Conservation (phyloP, 2,113 vertebrate species). For the Macrotis lagotis region DNA sequence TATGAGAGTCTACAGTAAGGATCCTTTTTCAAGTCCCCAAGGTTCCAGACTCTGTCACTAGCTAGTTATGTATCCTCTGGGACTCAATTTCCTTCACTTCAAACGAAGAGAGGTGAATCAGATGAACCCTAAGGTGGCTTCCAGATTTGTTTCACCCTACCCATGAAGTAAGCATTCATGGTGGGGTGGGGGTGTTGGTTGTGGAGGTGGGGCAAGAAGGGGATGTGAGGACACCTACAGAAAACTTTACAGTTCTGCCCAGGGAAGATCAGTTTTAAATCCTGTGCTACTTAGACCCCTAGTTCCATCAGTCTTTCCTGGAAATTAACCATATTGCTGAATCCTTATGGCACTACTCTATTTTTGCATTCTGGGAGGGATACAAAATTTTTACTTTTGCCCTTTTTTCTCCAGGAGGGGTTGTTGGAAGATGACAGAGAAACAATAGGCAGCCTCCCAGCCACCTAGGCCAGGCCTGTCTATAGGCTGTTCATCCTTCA, state of each 20-base stretch:
- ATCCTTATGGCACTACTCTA: not conserved
- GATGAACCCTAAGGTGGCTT: not conserved
- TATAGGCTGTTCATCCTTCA: conserved; percentile 9
- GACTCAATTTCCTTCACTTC: not conserved
- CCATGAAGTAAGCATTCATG: not conserved
- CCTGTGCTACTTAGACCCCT: not conserved
- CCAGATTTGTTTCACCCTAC: not conserved
- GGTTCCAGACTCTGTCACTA: not conserved
- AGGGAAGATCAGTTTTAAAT: not conserved
- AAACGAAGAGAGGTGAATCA: not conserved
- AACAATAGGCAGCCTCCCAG: not conserved
- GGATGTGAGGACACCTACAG: not conserved
- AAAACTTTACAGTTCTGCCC: not conserved
- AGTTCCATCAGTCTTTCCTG: not conserved
- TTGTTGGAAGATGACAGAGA: not conserved
- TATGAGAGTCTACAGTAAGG: not conserved
- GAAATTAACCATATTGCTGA: not conserved
- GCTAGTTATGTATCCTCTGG: not conserved
- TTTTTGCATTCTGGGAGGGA: not conserved
- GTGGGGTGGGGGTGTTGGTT: not conserved
- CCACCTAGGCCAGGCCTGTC: not conserved
- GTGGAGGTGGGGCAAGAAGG: not conserved
- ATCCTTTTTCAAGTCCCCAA: not conserved
- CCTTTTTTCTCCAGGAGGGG: not conserved
- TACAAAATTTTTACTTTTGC: not conserved